A percentile compares a stretch with the other conserved stretches of the same genome.
Evolutionary conservation across 2,113 vertebrate genomes (phyloP).

Genomic region (Ornithorhynchus anatinus): DNA sequence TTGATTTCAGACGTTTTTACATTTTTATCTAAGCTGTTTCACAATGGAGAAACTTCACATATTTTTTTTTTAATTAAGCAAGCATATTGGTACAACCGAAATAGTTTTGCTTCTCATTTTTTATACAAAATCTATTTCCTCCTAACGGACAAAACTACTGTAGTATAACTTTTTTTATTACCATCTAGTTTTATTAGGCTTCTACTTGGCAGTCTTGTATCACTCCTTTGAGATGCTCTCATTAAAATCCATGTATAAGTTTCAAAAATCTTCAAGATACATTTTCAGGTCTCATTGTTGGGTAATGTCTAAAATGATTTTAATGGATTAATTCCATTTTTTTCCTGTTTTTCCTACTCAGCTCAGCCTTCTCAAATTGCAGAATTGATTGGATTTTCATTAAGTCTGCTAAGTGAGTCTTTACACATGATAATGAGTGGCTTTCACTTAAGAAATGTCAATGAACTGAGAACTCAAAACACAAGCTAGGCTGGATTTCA

Average conservation of each 20-base stretch:
- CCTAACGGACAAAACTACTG: slow-evolving; percentile 40
- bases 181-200: slow-evolving; percentile 15
- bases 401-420: slow-evolving; percentile 32
- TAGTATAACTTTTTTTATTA: slow-evolving; percentile 21
- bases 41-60: slow-evolving; percentile 8
- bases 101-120: slow-evolving; percentile 30
- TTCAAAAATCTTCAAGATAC: slow-evolving; percentile 37
- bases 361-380: slow-evolving; percentile 16
- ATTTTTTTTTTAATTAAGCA: slow-evolving; percentile 10
- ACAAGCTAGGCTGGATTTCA: not conserved
- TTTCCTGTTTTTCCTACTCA: slow-evolving; percentile 9
- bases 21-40: slow-evolving; percentile 38
- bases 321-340: slow-evolving; percentile 12
- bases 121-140: slow-evolving; percentile 38
- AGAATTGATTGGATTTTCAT: slow-evolving; percentile 37
- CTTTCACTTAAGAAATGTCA: slow-evolving; percentile 51
- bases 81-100: not conserved
- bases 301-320: slow-evolving; percentile 27
- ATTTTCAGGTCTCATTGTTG: slow-evolving; percentile 16
- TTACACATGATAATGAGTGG: not conserved
- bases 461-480: slow-evolving; percentile 37
- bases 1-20: slow-evolving; percentile 31
- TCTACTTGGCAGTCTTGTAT: slow-evolving; percentile 2
- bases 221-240: slow-evolving; percentile 18
- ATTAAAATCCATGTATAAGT: slow-evolving; percentile 30